These are phyloP conservation scores for Tetramorium parvispinum DNA, from an alignment of 1,140 invertebrate genomes.

Conservation along the genomic window DNA sequence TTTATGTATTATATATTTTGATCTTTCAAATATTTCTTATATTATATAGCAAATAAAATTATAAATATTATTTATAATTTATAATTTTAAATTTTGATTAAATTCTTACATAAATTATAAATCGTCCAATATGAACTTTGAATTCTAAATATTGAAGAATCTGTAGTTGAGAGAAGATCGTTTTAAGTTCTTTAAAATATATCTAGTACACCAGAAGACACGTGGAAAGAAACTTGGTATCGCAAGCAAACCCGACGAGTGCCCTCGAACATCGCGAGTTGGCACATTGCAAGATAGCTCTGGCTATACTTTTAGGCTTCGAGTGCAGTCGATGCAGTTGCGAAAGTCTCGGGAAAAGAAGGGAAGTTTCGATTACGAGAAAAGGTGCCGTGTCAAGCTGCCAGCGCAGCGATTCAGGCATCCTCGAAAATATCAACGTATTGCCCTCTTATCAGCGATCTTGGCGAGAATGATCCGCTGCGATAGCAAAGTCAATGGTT, in stretches of 20 bases:
- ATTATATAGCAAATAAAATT: background rate
- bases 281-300: conserved; percentile 66
- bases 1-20: background rate
- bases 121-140: background rate
- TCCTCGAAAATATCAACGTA: conserved; percentile 49
- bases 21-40: background rate
- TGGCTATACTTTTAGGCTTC: conserved; percentile 64
- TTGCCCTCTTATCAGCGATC: conserved; percentile 46
- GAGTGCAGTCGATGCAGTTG: conserved; percentile 62
- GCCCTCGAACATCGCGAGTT: conserved; percentile 59
- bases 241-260: conserved; percentile 16
- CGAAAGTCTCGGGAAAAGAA: conserved; percentile 55
- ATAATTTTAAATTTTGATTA: background rate
- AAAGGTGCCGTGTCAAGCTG: conserved; percentile 68
- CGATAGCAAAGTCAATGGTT: conserved; percentile 4
- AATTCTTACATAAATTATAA: background rate
- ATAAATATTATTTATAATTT: background rate
- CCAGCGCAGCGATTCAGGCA: conserved; percentile 76
- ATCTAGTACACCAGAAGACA: background rate
- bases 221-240: conserved; percentile 17
- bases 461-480: conserved; percentile 19
- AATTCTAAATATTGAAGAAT: background rate
- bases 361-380: conserved; percentile 32
- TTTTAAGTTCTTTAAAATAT: background rate
- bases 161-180: background rate